Evolutionary conservation across 1,140 invertebrate species (phyloP), one percentile per base, ranked within the genome.

Genomic region (Polypedilum vanderplanki): DNA sequence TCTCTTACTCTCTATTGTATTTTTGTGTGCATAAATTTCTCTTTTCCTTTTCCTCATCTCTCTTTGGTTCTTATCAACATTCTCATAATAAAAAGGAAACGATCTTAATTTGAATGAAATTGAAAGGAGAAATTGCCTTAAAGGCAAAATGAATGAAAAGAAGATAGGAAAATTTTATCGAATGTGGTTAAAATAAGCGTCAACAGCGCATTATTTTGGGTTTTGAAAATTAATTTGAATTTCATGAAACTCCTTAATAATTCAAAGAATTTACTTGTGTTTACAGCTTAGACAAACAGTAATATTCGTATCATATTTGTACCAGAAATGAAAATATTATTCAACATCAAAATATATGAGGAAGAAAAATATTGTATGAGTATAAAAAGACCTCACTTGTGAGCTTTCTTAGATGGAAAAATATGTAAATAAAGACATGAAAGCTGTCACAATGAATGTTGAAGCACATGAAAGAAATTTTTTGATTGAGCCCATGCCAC

Each of bases 71-170:
- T 57, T 57, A 57, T 57, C 46, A 57, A 4, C 12, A 57, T 57
- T 12, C 46, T 57, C 46, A 57, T 57, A n/a, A 57, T 57, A 57
- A 57, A 57, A 57, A 57, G 7, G 46, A 57, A 57, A 57, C 46
- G 46, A 57, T 57, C 46, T 57, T 57, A 57, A 57, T 57, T 57
- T 57, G 46, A 57, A 57, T 57, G 46, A 57, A 57, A 57, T 57
- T 57, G 46, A 57, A 57, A 57, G 46, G 46, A 57, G 46, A 57
- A 57, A 33, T 33, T 33, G 24, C 24, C 24, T 57, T 12, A n/a
- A 57, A 46, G 15, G 41, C 9, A 46, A 46, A 57, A 57, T 57
- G 46, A 57, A 57, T 57, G 10, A 57, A 57, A 57, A 12, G 12
- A 57, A 57, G n/a, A 33, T 1, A n/a, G 46, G 46, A 57, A 57